Evolutionary conservation across 2,113 vertebrate species (phyloP).

Genomic region (Trogon surrucura): DNA sequence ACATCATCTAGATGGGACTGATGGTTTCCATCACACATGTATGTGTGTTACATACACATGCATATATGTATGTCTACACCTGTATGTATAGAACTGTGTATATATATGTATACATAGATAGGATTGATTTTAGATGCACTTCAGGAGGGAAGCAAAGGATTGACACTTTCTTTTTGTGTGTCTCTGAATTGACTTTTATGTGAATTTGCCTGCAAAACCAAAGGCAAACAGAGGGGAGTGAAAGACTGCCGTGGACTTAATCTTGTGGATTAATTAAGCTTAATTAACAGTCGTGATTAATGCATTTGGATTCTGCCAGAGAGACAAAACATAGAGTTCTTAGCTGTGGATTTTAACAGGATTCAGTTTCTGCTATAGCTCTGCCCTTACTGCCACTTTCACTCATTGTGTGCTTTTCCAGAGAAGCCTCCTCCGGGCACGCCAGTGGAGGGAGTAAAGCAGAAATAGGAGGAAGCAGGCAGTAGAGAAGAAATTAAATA

Average conservation of each 20-base stretch:
- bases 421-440: neutral
- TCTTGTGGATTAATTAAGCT: neutral
- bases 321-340: neutral
- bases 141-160: neutral
- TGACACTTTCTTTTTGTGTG: neutral
- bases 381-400: neutral
- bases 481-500: neutral
- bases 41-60: neutral
- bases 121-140: neutral
- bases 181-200: neutral
- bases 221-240: neutral
- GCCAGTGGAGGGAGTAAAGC: neutral
- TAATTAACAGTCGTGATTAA: neutral
- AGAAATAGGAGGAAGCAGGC: neutral
- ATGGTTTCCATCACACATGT: neutral
- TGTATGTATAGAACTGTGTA: neutral
- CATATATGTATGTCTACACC: neutral
- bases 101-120: neutral
- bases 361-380: neutral
- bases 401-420: neutral
- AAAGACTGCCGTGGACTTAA: neutral
- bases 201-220: conserved; percentile 24
- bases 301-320: neutral
- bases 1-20: neutral
- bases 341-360: neutral